Base-by-base conservation (phyloP, 2,888 invertebrate genomes). In the Thymelicus lineola region DNA sequence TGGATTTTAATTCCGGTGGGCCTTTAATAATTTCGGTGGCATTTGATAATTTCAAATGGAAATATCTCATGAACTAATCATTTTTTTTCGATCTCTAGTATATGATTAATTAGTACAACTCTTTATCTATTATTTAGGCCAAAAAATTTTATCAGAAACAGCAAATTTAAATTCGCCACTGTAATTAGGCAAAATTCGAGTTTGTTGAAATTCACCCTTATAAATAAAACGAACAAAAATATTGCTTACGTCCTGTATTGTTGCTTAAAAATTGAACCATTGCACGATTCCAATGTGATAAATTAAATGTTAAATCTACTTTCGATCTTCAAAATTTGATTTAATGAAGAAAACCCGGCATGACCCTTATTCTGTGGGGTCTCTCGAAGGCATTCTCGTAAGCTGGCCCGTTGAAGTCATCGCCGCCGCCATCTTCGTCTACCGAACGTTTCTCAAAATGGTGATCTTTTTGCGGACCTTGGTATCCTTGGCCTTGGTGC, bases 311-410 rank as follows among this genome's bases (percentile, higher is more conserved):
- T 58, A 55, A 55, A 35, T 35, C 14, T 28, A 65, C 36, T 42
- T 14, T 45, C 7, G 45, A 45, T 38, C 14, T 36, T 61, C 10
- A 53, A 48, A 12, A 14, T 42, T 53, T 12, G 10, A 20, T 50
- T 78, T 76, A 90, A 74, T 90, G 90, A 3, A 89, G 84, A 63
- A 78, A 91, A 7, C 86, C 90, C 64, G 89, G 90, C 70, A 89
- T 57, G 10, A 86, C 81, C 0, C 89, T 84, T 28, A 91, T 89
- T 71, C 87, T 87, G 76, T 82, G 89, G 0, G 88, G 87, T 42
- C 83, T 82, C 0, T 84, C 83, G 60, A 84, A 87, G 0, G 83
- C 77, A 38, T 81, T 84, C 45, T 85, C 84, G 36, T 81, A 84
- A 0, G 76, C 76, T 0, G 78, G 78, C 10, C 78, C 76, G 38